Base-by-base conservation (phyloP, 2,113 vertebrate species). In the Rhabdomys dilectus region DNA sequence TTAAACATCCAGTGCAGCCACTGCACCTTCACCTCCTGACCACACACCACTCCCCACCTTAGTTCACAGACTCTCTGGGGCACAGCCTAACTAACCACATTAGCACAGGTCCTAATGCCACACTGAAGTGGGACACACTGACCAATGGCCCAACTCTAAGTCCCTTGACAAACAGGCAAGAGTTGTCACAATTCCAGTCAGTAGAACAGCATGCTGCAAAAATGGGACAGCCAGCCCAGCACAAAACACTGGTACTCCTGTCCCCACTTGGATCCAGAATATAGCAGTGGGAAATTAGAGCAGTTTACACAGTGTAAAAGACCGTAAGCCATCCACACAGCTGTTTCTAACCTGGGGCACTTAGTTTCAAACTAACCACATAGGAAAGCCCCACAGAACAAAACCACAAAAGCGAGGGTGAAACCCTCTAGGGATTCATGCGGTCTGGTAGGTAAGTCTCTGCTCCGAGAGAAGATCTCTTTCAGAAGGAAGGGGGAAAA, bases 361-460 rank as follows among this genome's bases (percentile, higher is more conserved):
- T 48, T 10, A 48, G 73, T 82, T 77, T 93, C 64, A 51, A 90
- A 88, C 70, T 58, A 39, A 78, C 91, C 62, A 62, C 68, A 91
- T 45, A 89, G 1, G 5, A 72, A 51, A 89, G n/a, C n/a, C 58
- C 16, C 36, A 66, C 16, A 56, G 51, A 96, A 60, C 80, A 92
- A 97, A 97, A 91, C 58, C 94, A n/a, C 95, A 91, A 82, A 56
- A 88, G 51, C 21, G 26, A 72, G 81, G 29, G 51, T 15, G 1
- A 91, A 93, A 42, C 64, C 48, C 78, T 51, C 56, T 26, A 11
- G 84, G 66, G 48, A 93, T 22, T 9, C 1, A 19, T 89, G 78
- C 76, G 68, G 93, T 51, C 73, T 80, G 75, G 87, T 39, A 39
- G 51, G 62, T 76, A 45, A 36, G 34, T 29, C 76, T 60, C 76